phyloP scores from a whole-genome alignment of 2,888 invertebrate species.

The Tetrapedia diversipes region DNA sequence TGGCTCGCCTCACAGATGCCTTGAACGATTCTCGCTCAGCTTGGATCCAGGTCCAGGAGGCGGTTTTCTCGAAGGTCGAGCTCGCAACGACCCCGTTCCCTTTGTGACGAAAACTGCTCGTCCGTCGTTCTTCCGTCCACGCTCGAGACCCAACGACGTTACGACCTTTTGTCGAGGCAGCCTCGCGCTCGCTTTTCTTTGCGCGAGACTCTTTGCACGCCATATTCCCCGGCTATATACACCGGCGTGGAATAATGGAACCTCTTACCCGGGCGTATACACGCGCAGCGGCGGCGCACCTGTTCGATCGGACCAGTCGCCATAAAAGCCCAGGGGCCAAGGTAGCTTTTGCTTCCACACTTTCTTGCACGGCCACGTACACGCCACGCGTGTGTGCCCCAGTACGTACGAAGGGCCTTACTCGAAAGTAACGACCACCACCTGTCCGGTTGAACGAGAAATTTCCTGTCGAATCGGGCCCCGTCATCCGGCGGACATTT shows the following conservation, averaged over 20 bases:
- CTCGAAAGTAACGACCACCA: slow-evolving; percentile 68
- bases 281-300: slow-evolving; percentile 67
- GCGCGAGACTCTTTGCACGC: slow-evolving; percentile 55
- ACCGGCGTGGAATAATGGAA: slow-evolving; percentile 65
- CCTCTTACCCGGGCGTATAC: slow-evolving; percentile 65
- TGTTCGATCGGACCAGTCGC: slow-evolving; percentile 76
- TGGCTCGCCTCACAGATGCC: no score
- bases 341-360: slow-evolving; percentile 71
- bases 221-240: slow-evolving; percentile 54
- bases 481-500: slow-evolving; percentile 38
- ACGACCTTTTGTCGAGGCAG: slow-evolving; percentile 65
- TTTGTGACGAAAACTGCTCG: slow-evolving; percentile 48
- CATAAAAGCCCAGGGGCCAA: slow-evolving; percentile 74
- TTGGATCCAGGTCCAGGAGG: no score
- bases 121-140: slow-evolving; percentile 41
- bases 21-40: no score
- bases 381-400: slow-evolving; percentile 20
- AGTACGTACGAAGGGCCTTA: slow-evolving; percentile 48
- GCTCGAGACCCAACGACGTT: slow-evolving; percentile 49
- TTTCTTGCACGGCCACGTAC: slow-evolving; percentile 59
- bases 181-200: slow-evolving; percentile 56
- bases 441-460: slow-evolving; percentile 61
- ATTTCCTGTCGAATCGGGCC: slow-evolving; percentile 47
- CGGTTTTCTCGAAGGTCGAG: slow-evolving; percentile 47
- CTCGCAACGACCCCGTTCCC: slow-evolving; percentile 56